Evolutionary conservation across 1,140 invertebrate species (phyloP).

Genomic region (Pogonognathellus flavescens): DNA sequence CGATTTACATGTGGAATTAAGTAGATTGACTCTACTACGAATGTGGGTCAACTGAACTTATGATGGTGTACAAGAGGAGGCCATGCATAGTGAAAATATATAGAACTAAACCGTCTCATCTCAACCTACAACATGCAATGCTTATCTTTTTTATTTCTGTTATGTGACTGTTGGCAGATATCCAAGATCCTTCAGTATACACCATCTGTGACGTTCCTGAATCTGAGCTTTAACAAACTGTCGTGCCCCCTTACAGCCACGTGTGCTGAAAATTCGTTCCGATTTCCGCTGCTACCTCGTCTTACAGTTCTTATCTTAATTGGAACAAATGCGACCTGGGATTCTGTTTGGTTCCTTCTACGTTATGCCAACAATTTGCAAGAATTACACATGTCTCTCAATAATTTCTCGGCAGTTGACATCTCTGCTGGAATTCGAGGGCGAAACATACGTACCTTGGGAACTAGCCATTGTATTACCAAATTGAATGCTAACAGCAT

Average conservation of each 20-base stretch:
- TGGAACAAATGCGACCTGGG: constrained; percentile 86
- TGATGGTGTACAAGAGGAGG: neutral
- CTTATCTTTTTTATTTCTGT: constrained; percentile 50
- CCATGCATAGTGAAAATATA: constrained; percentile 10
- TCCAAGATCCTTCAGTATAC: constrained; percentile 87
- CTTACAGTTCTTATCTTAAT: constrained; percentile 87
- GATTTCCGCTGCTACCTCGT: constrained; percentile 72
- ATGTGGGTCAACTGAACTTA: constrained; percentile 28
- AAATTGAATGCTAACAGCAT: constrained; percentile 62
- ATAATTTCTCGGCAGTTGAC: constrained; percentile 85
- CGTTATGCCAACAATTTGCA: constrained; percentile 81
- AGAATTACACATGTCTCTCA: constrained; percentile 91
- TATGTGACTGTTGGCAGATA: constrained; percentile 74
- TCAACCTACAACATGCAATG: constrained; percentile 24
- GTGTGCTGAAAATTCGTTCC: constrained; percentile 61
- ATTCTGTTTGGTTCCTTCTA: constrained; percentile 82
- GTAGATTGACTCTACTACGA: constrained; percentile 29
- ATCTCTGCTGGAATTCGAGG: constrained; percentile 69
- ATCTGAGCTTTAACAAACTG: constrained; percentile 89
- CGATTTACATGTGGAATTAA: constrained; percentile 45
- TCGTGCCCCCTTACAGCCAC: constrained; percentile 70
- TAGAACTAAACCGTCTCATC: constrained; percentile 15
- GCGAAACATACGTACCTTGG: neutral
- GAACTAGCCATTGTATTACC: constrained; percentile 63
- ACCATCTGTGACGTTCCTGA: constrained; percentile 89